Evolutionary conservation across 1,140 invertebrate genomes (phyloP), one percentile per base, ranked within the genome.

Genomic region (Anadara kagoshimensis): DNA sequence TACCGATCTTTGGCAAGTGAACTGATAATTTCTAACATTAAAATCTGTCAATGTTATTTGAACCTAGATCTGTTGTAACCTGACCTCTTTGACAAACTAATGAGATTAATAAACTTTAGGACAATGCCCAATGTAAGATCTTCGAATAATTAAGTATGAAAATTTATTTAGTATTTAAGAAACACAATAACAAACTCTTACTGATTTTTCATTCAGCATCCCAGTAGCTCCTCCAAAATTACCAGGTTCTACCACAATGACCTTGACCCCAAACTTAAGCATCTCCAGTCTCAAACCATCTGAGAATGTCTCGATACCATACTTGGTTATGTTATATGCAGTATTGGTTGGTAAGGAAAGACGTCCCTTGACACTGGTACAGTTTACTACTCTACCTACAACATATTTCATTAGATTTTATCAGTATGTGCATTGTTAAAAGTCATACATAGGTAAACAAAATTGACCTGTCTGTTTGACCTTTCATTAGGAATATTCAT

Each of bases 241-340:
- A 16, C 89, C 87, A 5, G 89, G 88, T 69, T 87, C 85, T 7
- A 90, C 72, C n/a, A 86, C 69, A 36, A 86, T 73, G 24, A 90
- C 89, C 58, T 83, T 77, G 0, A 90, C 85, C n/a, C 85, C 86
- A 76, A 88, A 89, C 65, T 83, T 81, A 3, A 56, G 68, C 70
- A 90, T 78, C 74, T 90, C 90, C 5, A 82, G 44, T 7, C 88
- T 67, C 1, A 90, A 71, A 24, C 77, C 76, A 62, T 89, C 81
- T 8, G 78, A 83, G 59, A 90, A 87, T 22, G 82, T 93, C 41
- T 92, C 86, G 3, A 95, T 78, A 0, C 91, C 96, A 22, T 93
- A 93, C 89, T 98, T 98, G 0, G 93, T 94, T 5, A 95, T 94
- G 4, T 92, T 92, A 88, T 98, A 97, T 3, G 93, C 89, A 0